Percentiles rank a stretch among this genome's conserved stretches.
Conservation (phyloP, 2,888 invertebrate species). For the Phyto melanocephala region DNA sequence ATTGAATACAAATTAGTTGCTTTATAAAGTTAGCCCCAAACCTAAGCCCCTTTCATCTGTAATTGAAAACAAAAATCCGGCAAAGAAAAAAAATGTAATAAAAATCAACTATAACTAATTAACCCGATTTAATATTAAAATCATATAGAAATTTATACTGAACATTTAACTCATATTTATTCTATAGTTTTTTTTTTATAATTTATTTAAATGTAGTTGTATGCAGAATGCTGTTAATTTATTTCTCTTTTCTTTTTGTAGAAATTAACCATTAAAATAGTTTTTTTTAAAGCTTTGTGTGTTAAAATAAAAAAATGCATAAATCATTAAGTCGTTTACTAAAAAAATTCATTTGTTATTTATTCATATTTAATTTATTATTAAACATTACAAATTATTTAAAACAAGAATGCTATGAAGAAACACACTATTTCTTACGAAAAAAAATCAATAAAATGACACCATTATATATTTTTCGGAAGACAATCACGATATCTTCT, state of each 20-base stretch:
- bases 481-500: too few relatives aligned
- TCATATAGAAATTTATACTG: not conserved
- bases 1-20: not conserved
- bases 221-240: constrained; percentile 45
- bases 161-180: not conserved
- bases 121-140: not conserved
- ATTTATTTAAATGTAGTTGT: constrained; percentile 23
- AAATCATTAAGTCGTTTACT: constrained; percentile 44
- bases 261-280: too few relatives aligned
- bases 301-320: constrained; percentile 13
- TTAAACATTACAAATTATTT: too few relatives aligned
- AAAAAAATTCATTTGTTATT: constrained; percentile 55
- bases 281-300: not conserved
- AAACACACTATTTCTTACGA: constrained; percentile 3
- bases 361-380: constrained; percentile 20
- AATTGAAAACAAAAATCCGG: not conserved
- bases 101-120: not conserved
- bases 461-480: too few relatives aligned
- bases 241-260: too few relatives aligned
- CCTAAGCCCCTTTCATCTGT: not conserved
- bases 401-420: too few relatives aligned
- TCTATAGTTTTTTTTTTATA: constrained; percentile 3
- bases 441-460: too few relatives aligned
- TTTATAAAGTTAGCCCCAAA: not conserved
- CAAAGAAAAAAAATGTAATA: not conserved